A percentile compares a stretch with the other conserved stretches of the same genome.
phyloP scores from a whole-genome alignment of 2,113 vertebrate species.

The Trogon melanurus region DNA sequence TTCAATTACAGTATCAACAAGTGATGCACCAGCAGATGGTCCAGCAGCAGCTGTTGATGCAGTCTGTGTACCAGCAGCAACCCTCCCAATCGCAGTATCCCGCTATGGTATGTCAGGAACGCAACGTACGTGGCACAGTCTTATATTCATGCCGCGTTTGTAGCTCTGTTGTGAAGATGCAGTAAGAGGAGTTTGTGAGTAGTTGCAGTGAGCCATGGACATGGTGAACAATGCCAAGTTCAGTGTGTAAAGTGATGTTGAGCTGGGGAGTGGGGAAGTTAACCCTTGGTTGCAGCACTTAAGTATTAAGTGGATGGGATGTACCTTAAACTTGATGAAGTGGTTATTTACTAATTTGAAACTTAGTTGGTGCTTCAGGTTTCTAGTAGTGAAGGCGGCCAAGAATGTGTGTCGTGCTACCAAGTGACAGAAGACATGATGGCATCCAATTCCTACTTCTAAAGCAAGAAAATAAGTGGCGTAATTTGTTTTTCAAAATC shows the following conservation, averaged over 20 bases:
- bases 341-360: neutral
- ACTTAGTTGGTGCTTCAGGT: neutral
- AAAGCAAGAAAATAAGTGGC: neutral
- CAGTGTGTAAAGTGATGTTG: neutral
- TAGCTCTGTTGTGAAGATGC: neutral
- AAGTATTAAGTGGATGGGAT: rapidly evolving
- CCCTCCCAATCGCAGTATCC: slow-evolving; percentile 75
- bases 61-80: slow-evolving; percentile 86
- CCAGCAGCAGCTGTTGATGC: slow-evolving; percentile 89
- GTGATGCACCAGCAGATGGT: slow-evolving; percentile 87
- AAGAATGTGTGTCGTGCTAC: rapidly evolving
- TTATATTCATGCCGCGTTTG: neutral
- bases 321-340: neutral
- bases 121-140: neutral
- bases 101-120: slow-evolving; percentile 82
- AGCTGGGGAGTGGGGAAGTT: neutral
- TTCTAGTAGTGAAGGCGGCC: neutral
- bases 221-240: neutral
- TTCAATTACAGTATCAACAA: slow-evolving; percentile 84
- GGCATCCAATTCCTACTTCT: neutral
- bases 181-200: neutral
- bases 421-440: neutral
- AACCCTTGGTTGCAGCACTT: neutral
- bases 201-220: neutral
- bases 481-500: neutral